These are phyloP conservation scores for Molothrus ater DNA, from an alignment of 2,797 vertebrate species.

Conservation along the genomic window DNA sequence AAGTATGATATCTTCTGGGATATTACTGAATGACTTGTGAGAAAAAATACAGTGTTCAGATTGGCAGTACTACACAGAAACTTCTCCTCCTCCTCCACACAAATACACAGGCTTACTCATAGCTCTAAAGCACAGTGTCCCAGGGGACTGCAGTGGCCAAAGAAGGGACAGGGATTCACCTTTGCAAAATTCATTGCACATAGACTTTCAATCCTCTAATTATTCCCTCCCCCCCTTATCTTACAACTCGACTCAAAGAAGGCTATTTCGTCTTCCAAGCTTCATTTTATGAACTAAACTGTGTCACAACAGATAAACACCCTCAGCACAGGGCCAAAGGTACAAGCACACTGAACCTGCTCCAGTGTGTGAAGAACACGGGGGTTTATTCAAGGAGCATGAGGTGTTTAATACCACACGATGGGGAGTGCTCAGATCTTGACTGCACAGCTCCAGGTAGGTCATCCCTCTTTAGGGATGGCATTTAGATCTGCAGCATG, in stretches of 20 bases:
- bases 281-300: neutral
- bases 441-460: neutral
- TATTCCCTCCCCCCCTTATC: fast-evolving
- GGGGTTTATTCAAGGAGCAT: neutral
- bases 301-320: neutral
- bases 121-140: neutral
- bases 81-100: neutral
- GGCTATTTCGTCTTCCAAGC: neutral
- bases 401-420: neutral
- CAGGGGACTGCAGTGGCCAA: neutral
- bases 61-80: neutral
- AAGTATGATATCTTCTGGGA: neutral
- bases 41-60: neutral
- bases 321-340: neutral
- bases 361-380: neutral
- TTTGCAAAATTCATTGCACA: neutral
- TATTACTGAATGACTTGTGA: neutral
- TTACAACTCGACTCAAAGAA: neutral
- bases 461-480: neutral
- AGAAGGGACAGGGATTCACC: neutral
- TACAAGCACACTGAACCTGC: neutral
- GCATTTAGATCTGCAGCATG: neutral
- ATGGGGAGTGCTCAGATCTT: neutral
- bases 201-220: neutral
- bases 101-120: neutral